These are phyloP conservation scores for Leptoteleia sp. DNA, from an alignment of 1,140 invertebrate genomes.

Conservation along the genomic window DNA sequence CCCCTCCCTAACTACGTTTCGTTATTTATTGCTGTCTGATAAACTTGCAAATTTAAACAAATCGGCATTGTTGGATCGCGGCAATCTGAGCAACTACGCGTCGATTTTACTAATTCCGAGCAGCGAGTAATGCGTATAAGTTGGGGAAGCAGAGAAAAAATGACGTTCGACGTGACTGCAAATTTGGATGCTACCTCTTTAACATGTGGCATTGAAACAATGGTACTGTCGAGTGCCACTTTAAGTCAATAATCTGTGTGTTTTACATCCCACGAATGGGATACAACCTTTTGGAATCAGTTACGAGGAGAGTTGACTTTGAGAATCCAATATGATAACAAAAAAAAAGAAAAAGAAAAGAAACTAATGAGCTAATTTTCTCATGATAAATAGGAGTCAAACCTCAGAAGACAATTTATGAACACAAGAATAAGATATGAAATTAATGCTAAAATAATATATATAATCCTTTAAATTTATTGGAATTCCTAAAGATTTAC, in stretches of 20 bases:
- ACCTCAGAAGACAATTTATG: no score
- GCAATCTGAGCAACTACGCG: slow-evolving; percentile 37
- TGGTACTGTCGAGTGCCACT: slow-evolving; percentile 26
- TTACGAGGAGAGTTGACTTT: slow-evolving; percentile 7
- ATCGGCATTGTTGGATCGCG: slow-evolving; percentile 32
- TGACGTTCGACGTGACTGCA: slow-evolving; percentile 58
- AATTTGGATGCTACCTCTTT: slow-evolving; percentile 64
- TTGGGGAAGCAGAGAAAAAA: slow-evolving; percentile 43
- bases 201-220: slow-evolving; percentile 68
- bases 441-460: no score
- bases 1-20: not conserved
- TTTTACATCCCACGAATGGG: slow-evolving; percentile 15
- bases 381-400: no score
- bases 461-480: no score
- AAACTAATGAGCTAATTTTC: no score
- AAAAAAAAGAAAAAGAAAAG: no score
- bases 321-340: no score
- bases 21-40: slow-evolving; percentile 27
- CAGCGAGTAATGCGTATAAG: slow-evolving; percentile 39
- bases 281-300: slow-evolving; percentile 5
- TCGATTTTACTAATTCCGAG: slow-evolving; percentile 48
- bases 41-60: slow-evolving; percentile 31
- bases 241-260: slow-evolving; percentile 48
- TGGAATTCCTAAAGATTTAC: no score
- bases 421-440: no score